Percentiles rank a stretch among this genome's conserved stretches.
Conservation (phyloP, 2,113 vertebrate genomes). For the Porphyrio hochstetteri region DNA sequence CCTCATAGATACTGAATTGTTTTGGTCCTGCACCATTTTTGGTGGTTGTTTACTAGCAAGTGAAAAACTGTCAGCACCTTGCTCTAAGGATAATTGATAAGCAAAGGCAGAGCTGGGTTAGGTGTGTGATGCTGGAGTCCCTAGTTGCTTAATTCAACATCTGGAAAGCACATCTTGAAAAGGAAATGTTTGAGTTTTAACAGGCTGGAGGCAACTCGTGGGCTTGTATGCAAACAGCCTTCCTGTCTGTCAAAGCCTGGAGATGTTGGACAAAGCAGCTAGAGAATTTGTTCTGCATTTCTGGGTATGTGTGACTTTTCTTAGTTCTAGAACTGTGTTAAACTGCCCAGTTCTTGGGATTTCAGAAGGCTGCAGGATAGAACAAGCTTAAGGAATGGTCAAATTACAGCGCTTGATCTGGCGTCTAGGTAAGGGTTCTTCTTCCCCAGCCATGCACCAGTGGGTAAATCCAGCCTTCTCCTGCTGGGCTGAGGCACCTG, state of each 20-base stretch:
- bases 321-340: background rate
- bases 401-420: background rate
- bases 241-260: background rate
- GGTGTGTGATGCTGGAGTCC: background rate
- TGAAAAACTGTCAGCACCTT: background rate
- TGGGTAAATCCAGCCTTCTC: background rate
- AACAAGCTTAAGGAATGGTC: background rate
- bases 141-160: background rate
- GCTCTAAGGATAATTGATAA: background rate
- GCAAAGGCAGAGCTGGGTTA: background rate
- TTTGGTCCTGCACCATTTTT: background rate
- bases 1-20: background rate
- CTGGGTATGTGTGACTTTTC: background rate
- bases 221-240: background rate
- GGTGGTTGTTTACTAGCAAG: background rate
- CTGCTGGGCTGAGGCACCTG: background rate
- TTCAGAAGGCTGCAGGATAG: background rate
- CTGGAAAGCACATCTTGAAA: background rate
- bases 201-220: background rate
- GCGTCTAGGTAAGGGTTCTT: background rate
- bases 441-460: background rate
- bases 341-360: background rate
- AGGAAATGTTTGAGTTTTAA: background rate
- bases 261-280: background rate
- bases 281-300: background rate